Base-by-base conservation (phyloP, 1,140 invertebrate species). In the Fopius arisanus region DNA sequence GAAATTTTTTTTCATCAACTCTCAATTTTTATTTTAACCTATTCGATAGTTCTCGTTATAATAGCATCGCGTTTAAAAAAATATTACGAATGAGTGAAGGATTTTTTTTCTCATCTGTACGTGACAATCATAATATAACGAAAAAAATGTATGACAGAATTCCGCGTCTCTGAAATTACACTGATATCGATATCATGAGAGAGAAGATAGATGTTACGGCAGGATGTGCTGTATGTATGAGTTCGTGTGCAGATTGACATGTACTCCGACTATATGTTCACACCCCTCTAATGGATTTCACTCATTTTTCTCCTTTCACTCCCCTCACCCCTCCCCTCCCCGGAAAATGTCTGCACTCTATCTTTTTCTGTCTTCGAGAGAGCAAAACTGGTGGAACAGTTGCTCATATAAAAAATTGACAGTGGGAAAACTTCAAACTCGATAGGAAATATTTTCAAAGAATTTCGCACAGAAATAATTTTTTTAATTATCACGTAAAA, bases 241-340 rank as follows among this genome's bases (percentile, higher is more conserved):
- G 43, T 7, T 37, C 33, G 33, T 5, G 33, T 48, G 43, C 16
- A 19, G 54, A 23, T 59, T 59, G 21, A 59, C 54, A 28, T 26
- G 23, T 26, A 21, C 23, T 51, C 2, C 21, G 1, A 26, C 12
- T 28, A 29, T 3, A 29, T 3, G 28, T 65, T 31, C 28, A 33
- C 62, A 77, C 77, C 83, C 83, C 84, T 83, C 86, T 88, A 88
- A 88, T 88, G 86, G 86, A 88, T 88, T 88, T 88, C 83, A 85
- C 86, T 87, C 86, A 88, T 88, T 88, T 88, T 88, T 87, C 85
- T 87, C 84, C 81, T 81, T 12, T 51, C 37, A 67, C 71, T 78
- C 76, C 71, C 75, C 74, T 26, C 54, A n/a, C 54, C 21, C n/a
- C 14, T 26, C 54, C 54, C 54, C 2, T 10, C 14, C 23, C 2